phyloP scores from a whole-genome alignment of 2,888 invertebrate species.

The Drosophila mayaguana region DNA sequence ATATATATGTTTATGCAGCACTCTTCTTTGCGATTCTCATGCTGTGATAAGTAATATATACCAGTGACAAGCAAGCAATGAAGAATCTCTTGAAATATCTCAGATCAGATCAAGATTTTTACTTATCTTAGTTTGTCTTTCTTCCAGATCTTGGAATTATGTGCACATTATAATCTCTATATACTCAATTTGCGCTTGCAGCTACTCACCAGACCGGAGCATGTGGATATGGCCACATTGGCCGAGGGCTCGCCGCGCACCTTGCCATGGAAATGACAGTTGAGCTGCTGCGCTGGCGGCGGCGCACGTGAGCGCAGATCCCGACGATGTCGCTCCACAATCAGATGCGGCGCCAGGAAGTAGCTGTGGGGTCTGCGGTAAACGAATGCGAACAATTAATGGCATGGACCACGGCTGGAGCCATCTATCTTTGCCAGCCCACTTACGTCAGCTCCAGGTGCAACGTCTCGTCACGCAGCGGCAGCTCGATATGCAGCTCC shows the following conservation, averaged over 20 bases:
- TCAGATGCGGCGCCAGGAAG: conserved; percentile 89
- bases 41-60: not conserved
- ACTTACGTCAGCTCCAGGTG: conserved; percentile 85
- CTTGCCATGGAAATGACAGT: conserved; percentile 92
- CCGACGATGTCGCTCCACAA: conserved; percentile 89
- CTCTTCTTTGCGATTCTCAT: not conserved
- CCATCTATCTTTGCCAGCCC: not conserved
- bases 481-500: conserved; percentile 61
- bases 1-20: too few species aligned
- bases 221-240: conserved; percentile 91
- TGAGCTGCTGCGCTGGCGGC: conserved; percentile 83
- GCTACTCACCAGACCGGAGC: conserved; percentile 92
- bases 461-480: conserved; percentile 78
- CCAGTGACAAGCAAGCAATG: too few species aligned
- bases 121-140: too few species aligned
- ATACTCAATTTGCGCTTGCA: not conserved
- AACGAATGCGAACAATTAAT: conserved; percentile 11
- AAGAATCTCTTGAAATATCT: not conserved
- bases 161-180: too few species aligned
- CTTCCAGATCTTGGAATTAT: too few species aligned
- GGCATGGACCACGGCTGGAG: not conserved
- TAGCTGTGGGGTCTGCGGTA: conserved; percentile 88
- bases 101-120: not conserved
- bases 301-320: conserved; percentile 86
- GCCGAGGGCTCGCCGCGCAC: conserved; percentile 90